Evolutionary conservation across 2,888 invertebrate species (phyloP).

Genomic region (Homarus gammarus): DNA sequence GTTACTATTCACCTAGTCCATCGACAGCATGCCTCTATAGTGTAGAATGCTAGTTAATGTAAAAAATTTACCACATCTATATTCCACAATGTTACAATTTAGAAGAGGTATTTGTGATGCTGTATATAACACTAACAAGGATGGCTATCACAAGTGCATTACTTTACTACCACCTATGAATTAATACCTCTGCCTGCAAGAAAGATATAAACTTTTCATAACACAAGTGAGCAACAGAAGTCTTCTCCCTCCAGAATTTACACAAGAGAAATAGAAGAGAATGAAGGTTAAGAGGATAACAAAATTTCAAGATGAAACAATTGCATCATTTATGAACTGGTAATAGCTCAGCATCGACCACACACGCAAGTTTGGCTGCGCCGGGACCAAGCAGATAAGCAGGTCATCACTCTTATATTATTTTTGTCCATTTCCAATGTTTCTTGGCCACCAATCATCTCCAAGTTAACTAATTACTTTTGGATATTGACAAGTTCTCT

Average conservation of each 20-base stretch:
- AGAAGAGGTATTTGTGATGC: neutral
- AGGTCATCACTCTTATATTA: constrained; percentile 51
- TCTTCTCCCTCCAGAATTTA: constrained; percentile 37
- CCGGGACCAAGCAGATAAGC: constrained; percentile 68
- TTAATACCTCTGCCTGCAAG: constrained; percentile 53
- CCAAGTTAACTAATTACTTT: constrained; percentile 11
- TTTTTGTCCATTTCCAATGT: constrained; percentile 30
- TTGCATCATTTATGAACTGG: constrained; percentile 51
- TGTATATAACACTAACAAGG: constrained; percentile 36
- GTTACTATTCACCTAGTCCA: constrained; percentile 16
- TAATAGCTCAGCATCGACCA: constrained; percentile 59
- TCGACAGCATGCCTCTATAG: constrained; percentile 26
- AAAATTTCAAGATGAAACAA: constrained; percentile 41
- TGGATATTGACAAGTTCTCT: neutral
- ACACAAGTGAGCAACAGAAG: constrained; percentile 16
- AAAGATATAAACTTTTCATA: constrained; percentile 8
- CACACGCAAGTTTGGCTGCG: constrained; percentile 57
- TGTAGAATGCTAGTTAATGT: constrained; percentile 38
- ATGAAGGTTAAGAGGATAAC: constrained; percentile 38
- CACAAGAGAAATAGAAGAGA: constrained; percentile 23
- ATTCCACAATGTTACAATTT: constrained; percentile 9
- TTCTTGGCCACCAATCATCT: constrained; percentile 29
- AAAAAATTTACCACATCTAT: constrained; percentile 5
- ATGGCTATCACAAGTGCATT: constrained; percentile 45
- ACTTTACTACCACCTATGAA: constrained; percentile 45